These are phyloP conservation scores for Drosophila cardini DNA, from an alignment of 1,140 invertebrate species.

Conservation along the genomic window DNA sequence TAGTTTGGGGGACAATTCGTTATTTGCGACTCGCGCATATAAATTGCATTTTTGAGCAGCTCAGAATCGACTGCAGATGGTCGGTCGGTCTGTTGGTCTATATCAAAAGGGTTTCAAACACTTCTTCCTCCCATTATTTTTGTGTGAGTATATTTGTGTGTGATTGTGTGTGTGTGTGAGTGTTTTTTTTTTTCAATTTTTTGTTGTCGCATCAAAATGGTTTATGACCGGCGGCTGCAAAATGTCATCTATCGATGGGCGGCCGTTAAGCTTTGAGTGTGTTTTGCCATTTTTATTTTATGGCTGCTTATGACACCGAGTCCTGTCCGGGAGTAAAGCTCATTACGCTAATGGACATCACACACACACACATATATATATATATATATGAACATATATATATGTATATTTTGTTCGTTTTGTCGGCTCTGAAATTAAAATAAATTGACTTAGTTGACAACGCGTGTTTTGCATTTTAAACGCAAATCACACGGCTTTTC, in stretches of 20 bases:
- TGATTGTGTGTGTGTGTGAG: neutral
- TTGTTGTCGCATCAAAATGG: constrained; percentile 67
- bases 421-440: constrained; percentile 61
- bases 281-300: constrained; percentile 71
- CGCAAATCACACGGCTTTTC: constrained; percentile 70
- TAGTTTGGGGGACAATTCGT: constrained; percentile 80
- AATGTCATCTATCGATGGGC: constrained; percentile 77
- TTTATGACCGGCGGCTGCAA: constrained; percentile 74
- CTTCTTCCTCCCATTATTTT: neutral
- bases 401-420: constrained; percentile 4
- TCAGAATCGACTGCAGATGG: constrained; percentile 50
- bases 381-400: constrained; percentile 6
- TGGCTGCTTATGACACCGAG: constrained; percentile 49
- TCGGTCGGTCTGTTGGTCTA: constrained; percentile 23
- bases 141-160: neutral
- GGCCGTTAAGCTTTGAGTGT: constrained; percentile 74
- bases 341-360: constrained; percentile 75
- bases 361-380: constrained; percentile 21
- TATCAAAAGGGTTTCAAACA: constrained; percentile 23
- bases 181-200: constrained; percentile 36
- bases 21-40: constrained; percentile 71
- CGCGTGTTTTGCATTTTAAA: constrained; percentile 66
- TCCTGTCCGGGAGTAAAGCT: constrained; percentile 54
- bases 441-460: constrained; percentile 70
- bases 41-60: constrained; percentile 83